A percentile compares a stretch with the other conserved stretches of the same genome.
Conservation (phyloP, 2,797 vertebrate genomes). For the Liparis tanakae region DNA sequence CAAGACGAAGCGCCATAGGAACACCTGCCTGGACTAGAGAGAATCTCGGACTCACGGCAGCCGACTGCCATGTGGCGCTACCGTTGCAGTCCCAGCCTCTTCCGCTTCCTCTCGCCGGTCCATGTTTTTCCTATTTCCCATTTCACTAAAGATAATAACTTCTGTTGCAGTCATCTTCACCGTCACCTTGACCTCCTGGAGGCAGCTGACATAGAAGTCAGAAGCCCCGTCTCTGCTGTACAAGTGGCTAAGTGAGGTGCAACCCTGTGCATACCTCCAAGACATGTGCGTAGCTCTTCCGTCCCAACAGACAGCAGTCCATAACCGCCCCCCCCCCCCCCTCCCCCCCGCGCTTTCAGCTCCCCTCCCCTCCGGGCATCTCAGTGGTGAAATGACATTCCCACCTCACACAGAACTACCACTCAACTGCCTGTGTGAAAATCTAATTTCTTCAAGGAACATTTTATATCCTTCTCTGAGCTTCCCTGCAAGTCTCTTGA, state of each 20-base stretch:
- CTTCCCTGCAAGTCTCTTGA: conserved; percentile 48
- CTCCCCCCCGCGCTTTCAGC: too few species aligned
- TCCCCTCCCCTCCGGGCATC: conserved; percentile 51
- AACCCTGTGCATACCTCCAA: conserved; percentile 37
- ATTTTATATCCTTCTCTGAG: conserved; percentile 52
- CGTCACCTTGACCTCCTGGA: too few species aligned
- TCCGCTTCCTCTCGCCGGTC: conserved; percentile 14
- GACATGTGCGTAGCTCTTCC: conserved; percentile 42
- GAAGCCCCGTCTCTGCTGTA: conserved; percentile 34
- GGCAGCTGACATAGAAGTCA: conserved; percentile 27
- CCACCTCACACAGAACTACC: conserved; percentile 50
- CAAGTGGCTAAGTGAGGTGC: conserved; percentile 47
- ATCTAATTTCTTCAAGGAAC: conserved; percentile 67
- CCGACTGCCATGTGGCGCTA: conserved; percentile 22
- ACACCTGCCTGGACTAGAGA: conserved; percentile 50
- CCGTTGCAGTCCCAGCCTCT: background rate
- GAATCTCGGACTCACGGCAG: conserved; percentile 22
- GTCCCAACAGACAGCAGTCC: conserved; percentile 31
- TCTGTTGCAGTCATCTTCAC: too few species aligned
- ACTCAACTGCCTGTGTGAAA: conserved; percentile 60
- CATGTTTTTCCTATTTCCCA: conserved; percentile 7
- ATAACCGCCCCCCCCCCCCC: conserved; percentile 29
- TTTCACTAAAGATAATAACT: background rate
- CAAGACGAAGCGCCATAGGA: conserved; percentile 42
- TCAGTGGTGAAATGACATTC: conserved; percentile 61